Conservation (phyloP, 2,797 vertebrate genomes). For the Sardinella longiceps region DNA sequence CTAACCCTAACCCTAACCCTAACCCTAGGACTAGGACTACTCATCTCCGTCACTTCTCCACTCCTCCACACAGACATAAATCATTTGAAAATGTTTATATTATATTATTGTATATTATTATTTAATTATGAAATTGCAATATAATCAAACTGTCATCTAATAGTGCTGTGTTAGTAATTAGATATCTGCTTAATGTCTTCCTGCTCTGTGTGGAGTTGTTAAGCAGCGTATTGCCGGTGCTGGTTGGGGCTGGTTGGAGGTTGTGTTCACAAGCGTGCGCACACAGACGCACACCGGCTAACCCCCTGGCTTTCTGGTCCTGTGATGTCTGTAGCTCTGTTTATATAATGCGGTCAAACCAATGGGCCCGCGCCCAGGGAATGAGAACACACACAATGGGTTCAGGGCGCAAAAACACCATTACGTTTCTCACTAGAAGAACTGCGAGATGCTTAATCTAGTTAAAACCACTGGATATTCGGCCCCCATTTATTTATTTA, state of each 20-base stretch:
- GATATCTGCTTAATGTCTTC: too few species aligned
- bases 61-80: too few species aligned
- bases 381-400: conserved; percentile 3
- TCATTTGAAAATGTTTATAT: too few species aligned
- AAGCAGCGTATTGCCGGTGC: not conserved
- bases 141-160: too few species aligned
- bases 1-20: too few species aligned
- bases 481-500: not conserved
- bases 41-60: too few species aligned
- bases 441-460: conserved; percentile 35
- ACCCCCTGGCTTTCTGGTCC: conserved; percentile 15
- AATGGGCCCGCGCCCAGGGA: conserved; percentile 33
- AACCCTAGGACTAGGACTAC: too few species aligned
- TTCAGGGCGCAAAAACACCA: conserved; percentile 23
- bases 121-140: too few species aligned
- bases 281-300: conserved; percentile 1
- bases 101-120: too few species aligned
- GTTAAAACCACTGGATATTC: conserved; percentile 47
- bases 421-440: conserved; percentile 42
- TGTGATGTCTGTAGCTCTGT: conserved; percentile 20
- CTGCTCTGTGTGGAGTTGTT: not conserved
- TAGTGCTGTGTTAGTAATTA: too few species aligned
- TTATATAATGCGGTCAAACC: conserved; percentile 29
- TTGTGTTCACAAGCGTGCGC: conserved; percentile 5
- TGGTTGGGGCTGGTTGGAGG: not conserved